Evolutionary conservation across 2,797 vertebrate genomes (phyloP).

Genomic region (Oryzias dopingdopingensis): DNA sequence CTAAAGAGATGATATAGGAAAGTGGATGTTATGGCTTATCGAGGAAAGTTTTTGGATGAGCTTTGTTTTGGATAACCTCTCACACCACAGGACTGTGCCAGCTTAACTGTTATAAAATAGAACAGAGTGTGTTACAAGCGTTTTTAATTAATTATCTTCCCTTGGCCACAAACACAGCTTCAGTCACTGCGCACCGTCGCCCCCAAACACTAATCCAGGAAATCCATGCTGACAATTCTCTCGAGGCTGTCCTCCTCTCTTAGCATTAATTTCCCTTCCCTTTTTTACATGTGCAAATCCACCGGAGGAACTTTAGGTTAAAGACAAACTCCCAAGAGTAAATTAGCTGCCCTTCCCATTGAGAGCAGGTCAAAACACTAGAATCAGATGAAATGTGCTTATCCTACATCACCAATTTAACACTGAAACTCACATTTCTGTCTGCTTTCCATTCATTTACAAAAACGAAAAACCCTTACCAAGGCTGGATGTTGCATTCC

Average conservation of each 20-base stretch:
- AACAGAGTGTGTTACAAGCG: conserved; percentile 53
- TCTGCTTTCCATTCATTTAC: conserved; percentile 32
- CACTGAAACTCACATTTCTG: conserved; percentile 2
- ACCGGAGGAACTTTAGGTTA: conserved; percentile 43
- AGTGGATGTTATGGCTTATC: conserved; percentile 18
- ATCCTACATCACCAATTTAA: conserved; percentile 22
- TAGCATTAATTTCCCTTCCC: conserved; percentile 20
- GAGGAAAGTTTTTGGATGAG: conserved; percentile 32
- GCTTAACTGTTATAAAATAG: conserved; percentile 39
- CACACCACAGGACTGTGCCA: conserved; percentile 29
- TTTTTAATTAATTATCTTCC: conserved; percentile 73
- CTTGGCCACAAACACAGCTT: conserved; percentile 55
- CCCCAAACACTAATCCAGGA: conserved; percentile 62
- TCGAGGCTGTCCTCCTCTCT: conserved; percentile 47
- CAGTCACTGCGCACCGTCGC: conserved; percentile 47
- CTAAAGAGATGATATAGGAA: conserved; percentile 27
- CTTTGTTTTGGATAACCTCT: conserved; percentile 46
- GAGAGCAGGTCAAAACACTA: conserved; percentile 25
- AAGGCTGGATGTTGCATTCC: conserved; percentile 16
- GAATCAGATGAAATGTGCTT: conserved; percentile 20
- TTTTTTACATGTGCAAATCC: conserved; percentile 32
- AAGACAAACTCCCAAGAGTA: conserved; percentile 46
- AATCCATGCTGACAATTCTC: conserved; percentile 60
- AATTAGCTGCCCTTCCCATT: conserved; percentile 13
- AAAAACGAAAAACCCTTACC: conserved; percentile 3